Base-by-base conservation (phyloP, 2,797 vertebrate genomes). In the Acrossocheilus fasciatus region DNA sequence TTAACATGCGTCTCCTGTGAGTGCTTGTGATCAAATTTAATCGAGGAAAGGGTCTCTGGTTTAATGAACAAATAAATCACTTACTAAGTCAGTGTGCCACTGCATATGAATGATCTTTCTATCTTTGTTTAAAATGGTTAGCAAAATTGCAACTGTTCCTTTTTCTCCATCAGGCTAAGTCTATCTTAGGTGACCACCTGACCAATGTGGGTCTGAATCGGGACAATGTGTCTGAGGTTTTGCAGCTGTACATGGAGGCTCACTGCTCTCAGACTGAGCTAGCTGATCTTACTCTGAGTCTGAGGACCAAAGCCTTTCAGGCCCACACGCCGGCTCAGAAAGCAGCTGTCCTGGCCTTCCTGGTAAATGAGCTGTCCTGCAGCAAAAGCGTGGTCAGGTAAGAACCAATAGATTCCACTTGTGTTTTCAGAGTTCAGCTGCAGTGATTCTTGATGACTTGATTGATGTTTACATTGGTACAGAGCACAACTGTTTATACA, bases 271-370 rank as follows among this genome's bases (percentile, higher is more conserved):
- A 98, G 88, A 97, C 97, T 0, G 97, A 97, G 4, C 93, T 99
- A 86, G 91, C 92, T 36, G 92, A 90, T 64, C 72, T 95, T 75
- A 95, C 96, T 1, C 95, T 97, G 91, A 99, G 98, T 92, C 94
- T 99, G 91, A 98, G 97, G 93, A 99, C 98, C 86, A 99, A 98
- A 95, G 97, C 98, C 91, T 99, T 99, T 93, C 98, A 99, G 94
- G 98, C 98, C 3, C 98, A 99, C 92, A 96, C 96, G 0, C 98
- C 98, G 23, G 90, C 94, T 39, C 98, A 99, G 93, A 99, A 99
- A 92, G 97, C 98, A 57, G 97, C 97, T 0, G 91, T 98, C 18
- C 95, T 99, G 87, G 97, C 97, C 88, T 99, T 99, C 91, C 95
- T 99, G 84, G 96, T 97, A 62, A 99, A 99, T 73, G 98, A 99